Evolutionary conservation across 2,113 vertebrate genomes (phyloP).

Genomic region (Psittacula cyanocephala): DNA sequence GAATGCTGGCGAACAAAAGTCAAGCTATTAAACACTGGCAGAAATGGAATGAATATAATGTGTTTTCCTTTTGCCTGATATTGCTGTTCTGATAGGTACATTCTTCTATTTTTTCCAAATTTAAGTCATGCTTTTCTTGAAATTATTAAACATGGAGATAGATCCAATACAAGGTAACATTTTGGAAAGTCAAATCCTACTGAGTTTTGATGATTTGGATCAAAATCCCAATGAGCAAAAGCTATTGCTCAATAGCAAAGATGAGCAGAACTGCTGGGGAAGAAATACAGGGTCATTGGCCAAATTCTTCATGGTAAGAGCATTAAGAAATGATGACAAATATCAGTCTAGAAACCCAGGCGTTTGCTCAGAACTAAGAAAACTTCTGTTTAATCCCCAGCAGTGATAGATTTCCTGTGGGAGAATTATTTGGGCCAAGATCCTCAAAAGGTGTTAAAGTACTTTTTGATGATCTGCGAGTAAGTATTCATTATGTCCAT

Average conservation of each 20-base stretch:
- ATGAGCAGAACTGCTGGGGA: neutral
- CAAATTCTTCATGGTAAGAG: neutral
- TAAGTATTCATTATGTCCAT: neutral
- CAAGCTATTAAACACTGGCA: neutral
- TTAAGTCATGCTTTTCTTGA: neutral
- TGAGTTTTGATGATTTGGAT: neutral
- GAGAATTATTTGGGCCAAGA: neutral
- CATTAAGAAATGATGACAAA: neutral
- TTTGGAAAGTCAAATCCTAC: neutral
- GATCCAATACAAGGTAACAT: neutral
- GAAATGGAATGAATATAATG: constrained; percentile 25
- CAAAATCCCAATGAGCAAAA: neutral
- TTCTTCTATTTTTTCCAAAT: neutral
- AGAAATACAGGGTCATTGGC: neutral
- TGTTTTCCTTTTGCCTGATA: neutral
- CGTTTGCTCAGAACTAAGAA: neutral
- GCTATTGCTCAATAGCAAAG: neutral
- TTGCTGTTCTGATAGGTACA: neutral
- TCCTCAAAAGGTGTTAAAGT: neutral
- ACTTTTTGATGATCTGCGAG: neutral
- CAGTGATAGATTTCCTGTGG: neutral
- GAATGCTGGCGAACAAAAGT: neutral
- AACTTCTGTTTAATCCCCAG: neutral
- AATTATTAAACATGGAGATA: neutral
- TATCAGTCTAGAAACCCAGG: neutral